phyloP scores from a whole-genome alignment of 37 sponge, comb jelly and placozoan genomes.

The Diacarnus erythraeanus region DNA sequence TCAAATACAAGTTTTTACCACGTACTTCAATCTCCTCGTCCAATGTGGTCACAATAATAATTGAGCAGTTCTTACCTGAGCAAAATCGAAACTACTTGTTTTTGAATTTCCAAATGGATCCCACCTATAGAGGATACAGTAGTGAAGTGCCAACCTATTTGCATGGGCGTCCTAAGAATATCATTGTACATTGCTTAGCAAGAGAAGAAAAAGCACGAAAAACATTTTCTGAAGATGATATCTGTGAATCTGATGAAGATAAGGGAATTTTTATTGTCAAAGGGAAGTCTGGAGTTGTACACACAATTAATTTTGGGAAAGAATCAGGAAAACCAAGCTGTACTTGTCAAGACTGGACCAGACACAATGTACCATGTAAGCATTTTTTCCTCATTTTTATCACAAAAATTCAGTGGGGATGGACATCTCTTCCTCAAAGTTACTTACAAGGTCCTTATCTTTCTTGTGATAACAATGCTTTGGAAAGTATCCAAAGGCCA shows the following conservation, averaged over 20 bases:
- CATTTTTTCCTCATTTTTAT: constrained; percentile 19
- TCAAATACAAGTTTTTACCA: too few relatives aligned
- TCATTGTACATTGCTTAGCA: constrained; percentile 25
- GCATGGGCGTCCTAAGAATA: constrained; percentile 12
- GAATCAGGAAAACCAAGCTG: constrained; percentile 7
- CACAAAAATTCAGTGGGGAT: not conserved
- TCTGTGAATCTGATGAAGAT: too few relatives aligned
- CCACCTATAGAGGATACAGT: constrained; percentile 11
- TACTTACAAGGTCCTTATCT: too few relatives aligned
- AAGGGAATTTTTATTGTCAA: too few relatives aligned
- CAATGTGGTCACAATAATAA: too few relatives aligned
- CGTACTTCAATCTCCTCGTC: too few relatives aligned
- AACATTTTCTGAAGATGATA: not conserved
- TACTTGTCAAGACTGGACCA: constrained; percentile 28
- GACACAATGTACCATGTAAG: constrained; percentile 12
- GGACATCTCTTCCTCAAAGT: too few relatives aligned
- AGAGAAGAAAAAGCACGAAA: constrained; percentile 30
- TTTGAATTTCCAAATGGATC: constrained; percentile 10
- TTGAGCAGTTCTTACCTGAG: too few relatives aligned
- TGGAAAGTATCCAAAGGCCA: too few relatives aligned
- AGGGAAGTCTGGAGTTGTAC: not conserved
- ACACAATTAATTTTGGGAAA: constrained; percentile 25
- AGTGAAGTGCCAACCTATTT: constrained; percentile 16
- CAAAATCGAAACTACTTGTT: too few relatives aligned
- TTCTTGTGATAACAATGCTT: too few relatives aligned